Percentiles rank a stretch among this genome's conserved stretches.
phyloP scores from a whole-genome alignment of 2,797 vertebrate species.

The Liparis tanakae region DNA sequence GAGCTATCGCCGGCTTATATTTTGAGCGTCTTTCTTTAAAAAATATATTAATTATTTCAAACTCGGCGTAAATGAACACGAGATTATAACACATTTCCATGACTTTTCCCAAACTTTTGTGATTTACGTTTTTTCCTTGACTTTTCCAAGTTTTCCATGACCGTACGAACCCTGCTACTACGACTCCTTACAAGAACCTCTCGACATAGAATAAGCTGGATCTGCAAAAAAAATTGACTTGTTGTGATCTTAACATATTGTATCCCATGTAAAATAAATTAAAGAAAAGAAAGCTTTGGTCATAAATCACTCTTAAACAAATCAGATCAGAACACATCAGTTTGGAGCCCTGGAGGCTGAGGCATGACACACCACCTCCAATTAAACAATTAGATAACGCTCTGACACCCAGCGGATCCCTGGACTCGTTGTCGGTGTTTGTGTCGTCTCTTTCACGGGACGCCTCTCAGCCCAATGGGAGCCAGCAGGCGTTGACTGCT shows the following conservation, averaged over 20 bases:
- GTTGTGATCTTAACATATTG: background rate
- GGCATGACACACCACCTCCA: background rate
- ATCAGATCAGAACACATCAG: too few species aligned
- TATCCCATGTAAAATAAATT: background rate
- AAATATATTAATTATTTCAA: too few species aligned
- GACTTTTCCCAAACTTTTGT: too few species aligned
- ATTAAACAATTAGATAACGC: conserved; percentile 17
- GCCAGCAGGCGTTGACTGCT: conserved; percentile 64
- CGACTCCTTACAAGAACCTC: too few species aligned
- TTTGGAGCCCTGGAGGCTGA: conserved; percentile 6
- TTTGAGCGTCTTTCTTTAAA: too few species aligned
- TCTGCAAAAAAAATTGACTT: background rate
- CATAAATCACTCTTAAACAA: background rate
- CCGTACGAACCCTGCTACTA: too few species aligned
- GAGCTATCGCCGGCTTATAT: too few species aligned
- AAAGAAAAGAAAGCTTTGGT: background rate
- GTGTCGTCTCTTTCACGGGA: conserved; percentile 37
- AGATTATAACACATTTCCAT: too few species aligned
- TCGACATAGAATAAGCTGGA: too few species aligned
- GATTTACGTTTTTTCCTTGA: too few species aligned
- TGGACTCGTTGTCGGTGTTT: conserved; percentile 40
- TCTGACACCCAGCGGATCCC: conserved; percentile 26
- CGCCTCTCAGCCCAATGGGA: conserved; percentile 46
- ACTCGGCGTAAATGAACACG: too few species aligned
- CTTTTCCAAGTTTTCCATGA: too few species aligned